Percentiles rank a stretch among this genome's conserved stretches.
phyloP scores from a whole-genome alignment of 2,113 vertebrate species.

The Paratilapia polleni region DNA sequence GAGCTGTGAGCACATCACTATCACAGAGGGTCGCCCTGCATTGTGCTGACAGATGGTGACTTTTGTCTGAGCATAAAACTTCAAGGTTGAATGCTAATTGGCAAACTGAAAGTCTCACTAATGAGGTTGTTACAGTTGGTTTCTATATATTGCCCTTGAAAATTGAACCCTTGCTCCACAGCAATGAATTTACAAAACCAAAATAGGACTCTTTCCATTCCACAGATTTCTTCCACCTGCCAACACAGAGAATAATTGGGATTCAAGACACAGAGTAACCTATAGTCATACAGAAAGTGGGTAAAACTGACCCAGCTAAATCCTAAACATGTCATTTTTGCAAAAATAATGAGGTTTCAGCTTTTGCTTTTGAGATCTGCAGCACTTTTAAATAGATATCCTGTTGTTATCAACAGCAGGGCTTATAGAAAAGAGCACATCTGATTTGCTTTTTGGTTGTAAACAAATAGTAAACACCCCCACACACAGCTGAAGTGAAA shows the following conservation, averaged over 20 bases:
- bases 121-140: conserved; percentile 50
- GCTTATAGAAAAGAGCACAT: conserved; percentile 13
- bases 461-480: neutral
- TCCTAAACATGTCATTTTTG: conserved; percentile 42
- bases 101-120: conserved; percentile 50
- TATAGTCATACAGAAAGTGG: conserved; percentile 18
- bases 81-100: conserved; percentile 72
- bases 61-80: conserved; percentile 53
- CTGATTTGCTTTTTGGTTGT: conserved; percentile 15
- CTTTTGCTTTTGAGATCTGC: conserved; percentile 10
- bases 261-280: conserved; percentile 40
- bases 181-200: conserved; percentile 19
- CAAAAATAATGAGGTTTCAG: conserved; percentile 44
- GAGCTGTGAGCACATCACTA: conserved; percentile 53
- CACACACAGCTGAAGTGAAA: neutral
- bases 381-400: conserved; percentile 24
- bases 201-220: conserved; percentile 10
- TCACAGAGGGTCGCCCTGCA: conserved; percentile 49
- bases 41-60: conserved; percentile 72
- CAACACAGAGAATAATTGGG: conserved; percentile 48
- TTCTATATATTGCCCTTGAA: conserved; percentile 52
- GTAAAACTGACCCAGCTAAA: conserved; percentile 36
- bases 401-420: conserved; percentile 19
- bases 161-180: conserved; percentile 18
- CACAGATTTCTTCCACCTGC: conserved; percentile 42